Evolutionary conservation across 2,888 invertebrate species (phyloP).

Genomic region (Sipha maydis): DNA sequence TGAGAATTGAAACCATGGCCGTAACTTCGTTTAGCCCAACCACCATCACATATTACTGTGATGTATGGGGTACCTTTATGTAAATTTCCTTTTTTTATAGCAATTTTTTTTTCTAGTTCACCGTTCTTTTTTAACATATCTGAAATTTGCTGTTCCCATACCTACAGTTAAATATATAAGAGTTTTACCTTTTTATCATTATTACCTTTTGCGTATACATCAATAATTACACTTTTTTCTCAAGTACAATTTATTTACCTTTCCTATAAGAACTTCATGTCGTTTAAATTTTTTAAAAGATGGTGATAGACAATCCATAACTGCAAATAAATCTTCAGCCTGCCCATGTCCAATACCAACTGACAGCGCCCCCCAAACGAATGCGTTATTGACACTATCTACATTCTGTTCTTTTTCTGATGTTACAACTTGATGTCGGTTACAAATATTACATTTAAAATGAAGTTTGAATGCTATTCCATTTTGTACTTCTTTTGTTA

Average conservation of each 20-base stretch:
- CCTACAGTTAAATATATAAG: too few species aligned
- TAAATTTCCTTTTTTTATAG: constrained; percentile 12
- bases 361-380: too few species aligned
- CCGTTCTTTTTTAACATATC: constrained; percentile 4
- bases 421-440: not conserved
- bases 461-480: not conserved
- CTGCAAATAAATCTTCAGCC: too few species aligned
- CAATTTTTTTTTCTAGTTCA: constrained; percentile 1
- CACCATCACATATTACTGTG: not conserved
- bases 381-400: not conserved
- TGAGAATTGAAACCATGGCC: constrained; percentile 27
- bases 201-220: too few species aligned
- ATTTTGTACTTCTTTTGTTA: too few species aligned
- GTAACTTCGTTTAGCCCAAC: constrained; percentile 9
- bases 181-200: too few species aligned
- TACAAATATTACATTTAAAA: not conserved
- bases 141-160: constrained; percentile 1
- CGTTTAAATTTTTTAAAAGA: too few species aligned
- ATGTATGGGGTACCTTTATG: constrained; percentile 2
- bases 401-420: not conserved
- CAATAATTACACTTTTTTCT: too few species aligned
- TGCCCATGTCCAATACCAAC: too few species aligned
- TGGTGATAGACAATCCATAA: too few species aligned
- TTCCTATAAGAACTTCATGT: constrained; percentile 4
- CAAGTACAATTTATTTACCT: too few species aligned